A percentile compares a stretch with the other conserved stretches of the same genome.
Conservation (phyloP, 2,113 vertebrate species). For the Zosterops hypoxanthus region DNA sequence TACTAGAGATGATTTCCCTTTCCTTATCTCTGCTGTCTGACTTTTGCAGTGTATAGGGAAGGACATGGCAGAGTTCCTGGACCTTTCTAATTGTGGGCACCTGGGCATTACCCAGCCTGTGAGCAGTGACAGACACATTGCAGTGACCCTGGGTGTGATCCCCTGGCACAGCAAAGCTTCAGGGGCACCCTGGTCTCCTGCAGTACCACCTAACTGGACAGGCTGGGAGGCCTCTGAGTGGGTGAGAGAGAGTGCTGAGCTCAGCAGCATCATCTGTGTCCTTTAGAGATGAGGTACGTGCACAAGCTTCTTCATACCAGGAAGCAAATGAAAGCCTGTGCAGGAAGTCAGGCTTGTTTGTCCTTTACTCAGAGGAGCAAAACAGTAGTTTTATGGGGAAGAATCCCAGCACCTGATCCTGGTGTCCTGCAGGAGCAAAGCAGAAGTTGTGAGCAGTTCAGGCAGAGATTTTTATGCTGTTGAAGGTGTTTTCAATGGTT, state of each 20-base stretch:
- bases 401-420: not conserved
- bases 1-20: not conserved
- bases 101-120: not conserved
- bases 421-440: not conserved
- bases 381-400: not conserved
- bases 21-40: not conserved
- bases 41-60: not conserved
- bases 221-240: not conserved
- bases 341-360: not conserved
- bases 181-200: not conserved
- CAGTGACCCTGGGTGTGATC: not conserved
- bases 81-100: not conserved
- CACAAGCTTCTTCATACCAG: not conserved
- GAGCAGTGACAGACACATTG: not conserved
- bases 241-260: not conserved
- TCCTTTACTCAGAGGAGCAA: not conserved
- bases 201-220: not conserved
- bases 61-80: not conserved
- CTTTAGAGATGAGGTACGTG: not conserved
- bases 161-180: not conserved
- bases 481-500: not conserved
- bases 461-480: not conserved
- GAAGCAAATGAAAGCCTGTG: not conserved
- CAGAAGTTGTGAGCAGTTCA: not conserved
- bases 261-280: fast-evolving